Conservation (phyloP, 2,888 invertebrate species). For the Myopa testacea region DNA sequence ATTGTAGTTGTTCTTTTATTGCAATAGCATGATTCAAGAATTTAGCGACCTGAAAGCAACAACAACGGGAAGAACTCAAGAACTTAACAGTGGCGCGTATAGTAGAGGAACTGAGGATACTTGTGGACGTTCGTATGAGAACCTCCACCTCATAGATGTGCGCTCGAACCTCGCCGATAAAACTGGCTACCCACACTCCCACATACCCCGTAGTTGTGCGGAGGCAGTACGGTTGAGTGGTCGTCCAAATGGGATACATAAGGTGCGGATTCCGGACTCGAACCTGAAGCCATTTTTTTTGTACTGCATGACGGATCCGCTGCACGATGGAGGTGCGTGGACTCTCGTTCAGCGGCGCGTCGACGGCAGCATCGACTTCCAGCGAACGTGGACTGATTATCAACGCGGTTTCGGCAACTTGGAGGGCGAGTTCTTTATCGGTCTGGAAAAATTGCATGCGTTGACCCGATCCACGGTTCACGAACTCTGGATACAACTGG, state of each 20-base stretch:
- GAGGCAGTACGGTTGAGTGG: slow-evolving; percentile 35
- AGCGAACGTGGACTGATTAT: slow-evolving; percentile 69
- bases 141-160: neutral
- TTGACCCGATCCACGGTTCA: slow-evolving; percentile 60
- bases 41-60: slow-evolving; percentile 2
- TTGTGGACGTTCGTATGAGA: neutral
- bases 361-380: slow-evolving; percentile 72
- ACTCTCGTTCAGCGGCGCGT: slow-evolving; percentile 75
- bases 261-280: neutral
- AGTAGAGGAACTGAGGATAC: no score
- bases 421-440: slow-evolving; percentile 76
- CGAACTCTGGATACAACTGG: slow-evolving; percentile 73
- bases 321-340: slow-evolving; percentile 73
- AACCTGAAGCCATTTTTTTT: slow-evolving; percentile 71
- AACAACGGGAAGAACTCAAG: no score
- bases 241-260: neutral
- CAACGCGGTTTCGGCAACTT: slow-evolving; percentile 76
- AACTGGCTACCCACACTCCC: neutral
- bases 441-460: slow-evolving; percentile 73
- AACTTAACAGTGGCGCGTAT: no score
- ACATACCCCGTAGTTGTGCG: slow-evolving; percentile 9
- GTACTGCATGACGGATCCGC: no score
- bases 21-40: no score
- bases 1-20: no score
- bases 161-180: neutral